Evolutionary conservation across 37 sponge, comb jelly and placozoan species (phyloP).

Genomic region (Haliclona indistincta): DNA sequence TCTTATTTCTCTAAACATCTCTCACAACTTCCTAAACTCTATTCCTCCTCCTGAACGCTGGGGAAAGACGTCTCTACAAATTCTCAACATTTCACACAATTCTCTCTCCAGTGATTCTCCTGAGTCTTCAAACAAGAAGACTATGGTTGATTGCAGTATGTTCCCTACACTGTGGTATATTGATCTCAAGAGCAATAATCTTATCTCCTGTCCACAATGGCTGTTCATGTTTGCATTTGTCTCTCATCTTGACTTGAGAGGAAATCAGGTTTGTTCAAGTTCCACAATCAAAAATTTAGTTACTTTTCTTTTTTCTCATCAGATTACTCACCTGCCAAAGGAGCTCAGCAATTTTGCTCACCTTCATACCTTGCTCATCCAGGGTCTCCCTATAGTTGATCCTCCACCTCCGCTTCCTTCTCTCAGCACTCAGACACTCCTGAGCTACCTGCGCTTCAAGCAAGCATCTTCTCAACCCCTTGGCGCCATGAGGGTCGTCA

Average conservation of each 20-base stretch:
- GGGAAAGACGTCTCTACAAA: constrained; percentile 29
- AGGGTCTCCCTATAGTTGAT: constrained; percentile 31
- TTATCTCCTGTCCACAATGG: constrained; percentile 25
- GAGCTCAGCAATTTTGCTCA: constrained; percentile 32
- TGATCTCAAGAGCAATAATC: constrained; percentile 55
- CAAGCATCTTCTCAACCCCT: constrained; percentile 12
- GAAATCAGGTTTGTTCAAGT: constrained; percentile 32
- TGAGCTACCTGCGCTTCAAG: constrained; percentile 35
- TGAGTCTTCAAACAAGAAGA: not conserved
- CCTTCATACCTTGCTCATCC: constrained; percentile 26
- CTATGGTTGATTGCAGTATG: not conserved
- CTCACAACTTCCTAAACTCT: constrained; percentile 44
- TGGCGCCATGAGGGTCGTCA: constrained; percentile 41
- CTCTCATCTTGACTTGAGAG: constrained; percentile 29
- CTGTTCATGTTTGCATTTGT: constrained; percentile 28
- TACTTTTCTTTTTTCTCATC: not conserved
- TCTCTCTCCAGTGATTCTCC: constrained; percentile 12
- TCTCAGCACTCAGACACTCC: constrained; percentile 22
- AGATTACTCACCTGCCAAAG: constrained; percentile 23
- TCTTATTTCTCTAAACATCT: constrained; percentile 60
- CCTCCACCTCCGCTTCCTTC: constrained; percentile 44
- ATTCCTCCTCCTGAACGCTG: constrained; percentile 33
- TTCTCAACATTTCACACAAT: constrained; percentile 60
- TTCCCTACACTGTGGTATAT: constrained; percentile 46
- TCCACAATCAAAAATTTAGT: not conserved